Percentiles rank a stretch among this genome's conserved stretches.
These are phyloP conservation scores for Alcedo quadribrachys DNA, from an alignment of 2,797 vertebrate genomes.

Conservation along the genomic window DNA sequence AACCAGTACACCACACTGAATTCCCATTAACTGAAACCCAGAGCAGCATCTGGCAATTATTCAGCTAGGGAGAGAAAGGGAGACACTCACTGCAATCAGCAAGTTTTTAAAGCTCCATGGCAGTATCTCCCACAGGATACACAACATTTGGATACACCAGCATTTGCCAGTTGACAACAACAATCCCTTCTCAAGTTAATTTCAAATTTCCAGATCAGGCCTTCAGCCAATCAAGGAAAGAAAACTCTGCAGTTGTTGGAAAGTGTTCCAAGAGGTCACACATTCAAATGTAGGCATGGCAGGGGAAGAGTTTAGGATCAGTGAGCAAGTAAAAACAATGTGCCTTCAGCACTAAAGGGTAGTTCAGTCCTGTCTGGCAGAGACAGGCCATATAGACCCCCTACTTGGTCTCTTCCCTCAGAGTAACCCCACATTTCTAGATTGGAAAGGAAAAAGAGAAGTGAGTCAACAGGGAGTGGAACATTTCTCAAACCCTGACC, in stretches of 20 bases:
- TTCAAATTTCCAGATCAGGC: neutral
- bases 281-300: neutral
- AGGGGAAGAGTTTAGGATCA: neutral
- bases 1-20: neutral
- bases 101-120: neutral
- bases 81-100: neutral
- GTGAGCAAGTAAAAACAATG: neutral
- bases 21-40: neutral
- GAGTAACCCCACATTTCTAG: neutral
- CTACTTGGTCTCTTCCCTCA: neutral
- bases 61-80: neutral
- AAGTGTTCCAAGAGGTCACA: neutral
- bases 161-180: accelerated
- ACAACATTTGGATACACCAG: too few relatives aligned
- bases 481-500: neutral
- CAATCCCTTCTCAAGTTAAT: neutral
- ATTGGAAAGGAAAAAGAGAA: neutral
- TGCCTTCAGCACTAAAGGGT: neutral
- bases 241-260: neutral
- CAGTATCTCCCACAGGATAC: neutral
- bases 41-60: neutral
- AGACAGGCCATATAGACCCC: neutral
- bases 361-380: neutral
- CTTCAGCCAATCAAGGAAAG: neutral
- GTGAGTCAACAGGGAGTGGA: neutral